Percentiles rank a stretch among this genome's conserved stretches.
Conservation (phyloP, 1,140 invertebrate species). For the Pachypsylla venusta region DNA sequence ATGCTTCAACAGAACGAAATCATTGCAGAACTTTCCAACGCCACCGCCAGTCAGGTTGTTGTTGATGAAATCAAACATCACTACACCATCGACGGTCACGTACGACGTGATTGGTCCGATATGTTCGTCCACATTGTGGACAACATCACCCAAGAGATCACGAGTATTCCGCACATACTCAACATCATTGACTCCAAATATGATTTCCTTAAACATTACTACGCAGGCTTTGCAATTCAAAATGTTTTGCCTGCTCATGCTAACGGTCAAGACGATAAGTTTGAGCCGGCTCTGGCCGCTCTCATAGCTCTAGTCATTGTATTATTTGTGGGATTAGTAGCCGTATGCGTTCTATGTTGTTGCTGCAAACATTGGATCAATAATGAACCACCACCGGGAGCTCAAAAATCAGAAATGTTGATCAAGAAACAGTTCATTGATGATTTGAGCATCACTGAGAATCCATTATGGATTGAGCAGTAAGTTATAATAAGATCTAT, state of each 20-base stretch:
- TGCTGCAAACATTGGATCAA: conserved; percentile 70
- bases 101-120: conserved; percentile 58
- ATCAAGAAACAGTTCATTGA: conserved; percentile 68
- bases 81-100: conserved; percentile 47
- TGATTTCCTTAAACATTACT: conserved; percentile 60
- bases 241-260: conserved; percentile 44
- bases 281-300: conserved; percentile 70
- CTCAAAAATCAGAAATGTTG: conserved; percentile 57
- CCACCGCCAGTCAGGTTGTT: conserved; percentile 56
- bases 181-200: conserved; percentile 74
- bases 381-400: conserved; percentile 33
- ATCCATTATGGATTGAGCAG: conserved; percentile 87
- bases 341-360: conserved; percentile 74
- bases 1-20: conserved; percentile 50
- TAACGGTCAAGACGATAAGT: conserved; percentile 40
- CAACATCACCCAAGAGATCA: conserved; percentile 51
- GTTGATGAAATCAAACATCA: conserved; percentile 65
- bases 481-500: too few relatives aligned
- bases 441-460: conserved; percentile 74
- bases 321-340: conserved; percentile 69
- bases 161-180: conserved; percentile 58
- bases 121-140: conserved; percentile 77
- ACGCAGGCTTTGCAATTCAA: conserved; percentile 64
- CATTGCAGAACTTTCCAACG: conserved; percentile 50
- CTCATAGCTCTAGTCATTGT: conserved; percentile 72